phyloP scores from a whole-genome alignment of 2,888 invertebrate genomes.

The Schizaphis graminum region DNA sequence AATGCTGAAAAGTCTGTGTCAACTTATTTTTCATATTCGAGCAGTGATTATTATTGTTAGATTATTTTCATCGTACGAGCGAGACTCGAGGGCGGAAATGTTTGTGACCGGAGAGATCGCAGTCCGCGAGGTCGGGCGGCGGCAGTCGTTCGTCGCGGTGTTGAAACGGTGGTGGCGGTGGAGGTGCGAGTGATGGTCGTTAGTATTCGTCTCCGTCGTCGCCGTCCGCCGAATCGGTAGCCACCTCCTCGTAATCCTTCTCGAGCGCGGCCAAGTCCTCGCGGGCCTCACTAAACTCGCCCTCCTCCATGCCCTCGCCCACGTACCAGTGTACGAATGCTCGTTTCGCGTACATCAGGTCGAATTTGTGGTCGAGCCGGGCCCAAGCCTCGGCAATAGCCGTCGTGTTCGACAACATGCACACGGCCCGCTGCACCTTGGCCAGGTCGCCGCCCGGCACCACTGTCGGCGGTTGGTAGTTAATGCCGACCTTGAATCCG shows the following conservation, averaged over 20 bases:
- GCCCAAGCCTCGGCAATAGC: conserved; percentile 82
- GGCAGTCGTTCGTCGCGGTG: not conserved
- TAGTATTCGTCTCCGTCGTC: conserved; percentile 87
- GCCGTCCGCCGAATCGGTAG: conserved; percentile 87
- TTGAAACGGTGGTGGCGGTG: not conserved
- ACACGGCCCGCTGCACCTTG: conserved; percentile 95
- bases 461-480: conserved; percentile 79
- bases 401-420: conserved; percentile 98
- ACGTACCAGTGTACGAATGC: conserved; percentile 85
- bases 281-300: conserved; percentile 75
- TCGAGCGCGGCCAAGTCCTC: conserved; percentile 81
- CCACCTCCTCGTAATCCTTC: conserved; percentile 90
- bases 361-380: conserved; percentile 79
- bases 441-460: conserved; percentile 95
- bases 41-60: not conserved
- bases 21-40: not conserved
- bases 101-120: not conserved
- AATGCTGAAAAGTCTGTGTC: not conserved
- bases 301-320: conserved; percentile 76
- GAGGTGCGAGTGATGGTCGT: conserved; percentile 67
- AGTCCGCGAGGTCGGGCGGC: not conserved
- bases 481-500: conserved; percentile 70
- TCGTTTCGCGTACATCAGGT: conserved; percentile 79
- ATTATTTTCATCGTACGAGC: conserved; percentile 12
- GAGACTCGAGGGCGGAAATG: not conserved